Evolutionary conservation across 2,113 vertebrate genomes (phyloP).

Genomic region (Electrona antarctica): DNA sequence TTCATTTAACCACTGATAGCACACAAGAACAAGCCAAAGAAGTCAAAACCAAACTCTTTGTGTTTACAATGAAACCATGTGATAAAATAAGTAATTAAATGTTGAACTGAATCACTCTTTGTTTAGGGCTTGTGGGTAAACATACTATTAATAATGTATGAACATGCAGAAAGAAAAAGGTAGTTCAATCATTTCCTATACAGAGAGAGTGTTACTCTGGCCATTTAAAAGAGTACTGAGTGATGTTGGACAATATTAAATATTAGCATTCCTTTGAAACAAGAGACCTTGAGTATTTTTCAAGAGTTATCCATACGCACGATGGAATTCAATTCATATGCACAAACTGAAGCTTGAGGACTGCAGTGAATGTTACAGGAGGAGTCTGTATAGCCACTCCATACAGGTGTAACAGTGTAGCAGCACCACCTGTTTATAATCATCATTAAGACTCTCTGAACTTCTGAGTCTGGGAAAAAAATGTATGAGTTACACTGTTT

Average conservation of each 20-base stretch:
- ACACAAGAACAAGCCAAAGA: not conserved
- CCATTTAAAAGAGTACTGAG: constrained; percentile 62
- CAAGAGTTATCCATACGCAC: constrained; percentile 68
- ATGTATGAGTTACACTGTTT: constrained; percentile 21
- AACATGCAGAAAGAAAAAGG: constrained; percentile 62
- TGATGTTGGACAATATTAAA: constrained; percentile 60
- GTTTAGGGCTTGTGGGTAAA: constrained; percentile 44
- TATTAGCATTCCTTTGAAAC: constrained; percentile 79
- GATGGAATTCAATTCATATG: constrained; percentile 78
- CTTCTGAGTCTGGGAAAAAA: constrained; percentile 29
- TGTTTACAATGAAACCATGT: constrained; percentile 15
- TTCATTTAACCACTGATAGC: not conserved
- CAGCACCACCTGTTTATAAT: constrained; percentile 39
- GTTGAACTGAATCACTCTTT: constrained; percentile 13
- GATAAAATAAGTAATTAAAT: not conserved
- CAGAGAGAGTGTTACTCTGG: constrained; percentile 49
- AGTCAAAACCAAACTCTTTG: constrained; percentile 1
- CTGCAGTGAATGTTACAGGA: constrained; percentile 61
- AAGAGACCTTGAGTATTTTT: constrained; percentile 71
- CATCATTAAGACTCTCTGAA: constrained; percentile 46
- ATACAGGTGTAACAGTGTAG: constrained; percentile 65
- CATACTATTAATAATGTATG: constrained; percentile 49
- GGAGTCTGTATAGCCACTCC: constrained; percentile 43
- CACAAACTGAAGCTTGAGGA: constrained; percentile 67
- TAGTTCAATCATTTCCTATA: constrained; percentile 72